A percentile compares a stretch with the other conserved stretches of the same genome.
These are phyloP conservation scores for Galeopterus variegatus DNA, from an alignment of 2,113 vertebrate species.

Conservation along the genomic window DNA sequence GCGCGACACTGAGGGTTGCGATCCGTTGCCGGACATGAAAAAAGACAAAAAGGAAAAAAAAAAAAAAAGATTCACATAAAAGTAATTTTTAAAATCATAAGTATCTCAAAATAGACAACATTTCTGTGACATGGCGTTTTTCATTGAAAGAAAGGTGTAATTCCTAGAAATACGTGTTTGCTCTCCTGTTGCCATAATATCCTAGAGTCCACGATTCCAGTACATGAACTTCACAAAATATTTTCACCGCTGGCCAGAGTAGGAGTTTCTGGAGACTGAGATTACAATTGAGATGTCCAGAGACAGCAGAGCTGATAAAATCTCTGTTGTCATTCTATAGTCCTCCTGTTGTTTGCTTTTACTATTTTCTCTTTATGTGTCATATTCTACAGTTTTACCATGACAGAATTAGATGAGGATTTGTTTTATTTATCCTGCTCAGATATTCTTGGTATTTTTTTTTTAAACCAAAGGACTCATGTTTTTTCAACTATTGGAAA, in stretches of 20 bases:
- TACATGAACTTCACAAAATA: not conserved
- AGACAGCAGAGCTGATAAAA: not conserved
- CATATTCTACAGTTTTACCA: not conserved
- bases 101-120: not conserved
- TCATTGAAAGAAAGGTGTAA: not conserved
- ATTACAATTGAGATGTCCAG: not conserved
- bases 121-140: constrained; percentile 15
- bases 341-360: not conserved
- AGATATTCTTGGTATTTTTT: not conserved
- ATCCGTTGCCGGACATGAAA: too few relatives aligned
- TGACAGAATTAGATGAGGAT: not conserved
- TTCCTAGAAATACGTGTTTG: constrained; percentile 34
- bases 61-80: constrained; percentile 25
- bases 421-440: constrained; percentile 40
- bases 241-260: constrained; percentile 7
- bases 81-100: not conserved
- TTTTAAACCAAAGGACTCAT: not conserved
- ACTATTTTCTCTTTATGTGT: not conserved
- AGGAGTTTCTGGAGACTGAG: not conserved
- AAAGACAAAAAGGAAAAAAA: too few relatives aligned
- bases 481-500: constrained; percentile 15
- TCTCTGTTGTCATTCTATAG: not conserved
- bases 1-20: too few relatives aligned
- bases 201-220: not conserved
- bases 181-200: not conserved